These are phyloP conservation scores for Epizoanthus ramosus DNA, from an alignment of 92 coral and sea anemone genomes.

Conservation along the genomic window DNA sequence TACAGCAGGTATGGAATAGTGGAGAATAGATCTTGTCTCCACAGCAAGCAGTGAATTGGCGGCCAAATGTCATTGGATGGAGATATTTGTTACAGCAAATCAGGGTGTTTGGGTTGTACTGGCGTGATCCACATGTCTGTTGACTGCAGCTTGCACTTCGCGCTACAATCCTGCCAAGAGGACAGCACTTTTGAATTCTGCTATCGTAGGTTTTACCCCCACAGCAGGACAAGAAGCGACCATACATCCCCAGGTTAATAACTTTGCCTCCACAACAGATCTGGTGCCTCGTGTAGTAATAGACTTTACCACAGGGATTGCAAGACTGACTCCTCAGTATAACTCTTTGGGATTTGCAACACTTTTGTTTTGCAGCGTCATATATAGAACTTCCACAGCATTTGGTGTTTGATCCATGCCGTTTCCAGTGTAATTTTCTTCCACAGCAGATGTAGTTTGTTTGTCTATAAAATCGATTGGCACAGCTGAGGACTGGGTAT, in stretches of 20 bases:
- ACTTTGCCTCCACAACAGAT: constrained; percentile 31
- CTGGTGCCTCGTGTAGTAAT: not conserved
- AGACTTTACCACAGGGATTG: constrained; percentile 6
- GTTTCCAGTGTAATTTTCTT: not conserved
- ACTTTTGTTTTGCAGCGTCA: not conserved
- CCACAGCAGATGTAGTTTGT: constrained; percentile 4
- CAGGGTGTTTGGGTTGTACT: constrained; percentile 18
- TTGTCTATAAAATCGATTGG: not conserved
- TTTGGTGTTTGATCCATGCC: not conserved
- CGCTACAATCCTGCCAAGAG: not conserved
- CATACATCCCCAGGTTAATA: not conserved
- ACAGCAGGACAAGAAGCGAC: constrained; percentile 5
- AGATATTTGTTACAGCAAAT: constrained; percentile 11
- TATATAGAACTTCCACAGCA: not conserved
- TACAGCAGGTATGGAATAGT: constrained; percentile 17
- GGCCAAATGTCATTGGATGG: not conserved
- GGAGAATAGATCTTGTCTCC: constrained; percentile 30
- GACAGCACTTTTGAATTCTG: constrained; percentile 15
- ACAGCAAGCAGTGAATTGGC: constrained; percentile 17
- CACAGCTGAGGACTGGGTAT: not conserved
- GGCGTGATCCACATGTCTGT: constrained; percentile 7
- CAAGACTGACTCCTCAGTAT: not conserved
- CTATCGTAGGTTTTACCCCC: not conserved
- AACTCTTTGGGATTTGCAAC: not conserved
- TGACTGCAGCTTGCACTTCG: constrained; percentile 6